Evolutionary conservation across 2,113 vertebrate species (phyloP), one percentile per base, ranked within the genome.

Genomic region (Sinocyclocheilus rhinocerous): DNA sequence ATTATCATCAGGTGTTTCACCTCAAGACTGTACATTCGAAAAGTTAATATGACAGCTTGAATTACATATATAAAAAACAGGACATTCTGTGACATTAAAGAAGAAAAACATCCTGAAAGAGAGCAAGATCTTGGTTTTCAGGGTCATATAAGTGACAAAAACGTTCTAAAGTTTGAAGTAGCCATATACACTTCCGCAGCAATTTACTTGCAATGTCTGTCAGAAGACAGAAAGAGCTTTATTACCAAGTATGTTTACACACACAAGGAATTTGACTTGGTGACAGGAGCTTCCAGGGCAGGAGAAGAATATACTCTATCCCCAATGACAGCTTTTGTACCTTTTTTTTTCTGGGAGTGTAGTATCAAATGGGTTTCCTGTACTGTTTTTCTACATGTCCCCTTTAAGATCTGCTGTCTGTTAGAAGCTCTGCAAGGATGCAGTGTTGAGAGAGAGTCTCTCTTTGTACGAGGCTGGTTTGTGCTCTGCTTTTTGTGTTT

Each of bases 401-500:
- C 11, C 65, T 69, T 69, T 42, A 22, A 72, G 33, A 72, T 20
- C 69, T 18, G 8, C 9, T 42, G 70, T 73, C 70, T 73, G 70
- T 73, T 42, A 4, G 48, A 52, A 76, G 10, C 10, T 48, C 45
- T 48, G 22, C 5, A 75, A 7, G 22, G 11, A 15, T 24, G 16
- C 15, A 55, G 15, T 55, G 70, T 61, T 39, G 42, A 26, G 42
- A 29, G 75, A 20, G 75, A 36, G n/a, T 72, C 26, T 78, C 7
- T 76, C 78, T 67, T 20, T 65, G 59, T 81, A 20, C 81, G 7
- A 82, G 36, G 52, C 52, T 63, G 76, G 84, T 79, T 79, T 73
- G 73, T n/a, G 63, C 57, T 83, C 10, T 26, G 59, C 36, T 20
- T 81, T 42, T 59, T 85, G 57, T 79, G 80, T 81, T n/a, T 85